These are phyloP conservation scores for Dynastes grantii DNA, from an alignment of 2,888 invertebrate genomes.

Conservation along the genomic window DNA sequence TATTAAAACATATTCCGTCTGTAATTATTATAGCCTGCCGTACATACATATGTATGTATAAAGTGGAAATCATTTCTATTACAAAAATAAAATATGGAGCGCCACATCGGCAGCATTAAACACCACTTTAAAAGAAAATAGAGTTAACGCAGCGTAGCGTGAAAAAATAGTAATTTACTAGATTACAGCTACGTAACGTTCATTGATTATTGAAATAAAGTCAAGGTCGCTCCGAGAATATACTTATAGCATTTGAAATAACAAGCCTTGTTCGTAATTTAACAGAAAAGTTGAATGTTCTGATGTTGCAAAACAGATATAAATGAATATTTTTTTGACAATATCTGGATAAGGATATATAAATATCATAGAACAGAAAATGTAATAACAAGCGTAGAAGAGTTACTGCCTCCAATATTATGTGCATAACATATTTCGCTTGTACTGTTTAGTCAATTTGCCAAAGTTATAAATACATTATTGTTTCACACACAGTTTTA, in stretches of 20 bases:
- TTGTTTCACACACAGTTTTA: no score
- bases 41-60: no score
- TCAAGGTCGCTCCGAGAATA: conserved; percentile 37
- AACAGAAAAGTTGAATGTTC: conserved; percentile 1
- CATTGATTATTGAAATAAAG: conserved; percentile 45
- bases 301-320: background rate
- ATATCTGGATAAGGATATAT: no score
- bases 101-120: conserved; percentile 1
- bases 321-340: no score
- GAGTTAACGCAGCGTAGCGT: conserved; percentile 31
- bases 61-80: background rate
- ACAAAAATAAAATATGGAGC: conserved; percentile 22
- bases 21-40: background rate
- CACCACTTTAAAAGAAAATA: conserved; percentile 14
- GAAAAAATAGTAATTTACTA: conserved; percentile 42
- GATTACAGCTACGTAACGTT: conserved; percentile 34
- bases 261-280: conserved; percentile 26
- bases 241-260: background rate
- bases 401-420: no score
- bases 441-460: no score
- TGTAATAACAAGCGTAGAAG: no score
- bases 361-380: no score
- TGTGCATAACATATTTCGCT: no score
- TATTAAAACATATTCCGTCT: background rate
- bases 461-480: no score